These are phyloP conservation scores for Acromyrmex charruanus DNA, from an alignment of 1,140 invertebrate species.

Conservation along the genomic window DNA sequence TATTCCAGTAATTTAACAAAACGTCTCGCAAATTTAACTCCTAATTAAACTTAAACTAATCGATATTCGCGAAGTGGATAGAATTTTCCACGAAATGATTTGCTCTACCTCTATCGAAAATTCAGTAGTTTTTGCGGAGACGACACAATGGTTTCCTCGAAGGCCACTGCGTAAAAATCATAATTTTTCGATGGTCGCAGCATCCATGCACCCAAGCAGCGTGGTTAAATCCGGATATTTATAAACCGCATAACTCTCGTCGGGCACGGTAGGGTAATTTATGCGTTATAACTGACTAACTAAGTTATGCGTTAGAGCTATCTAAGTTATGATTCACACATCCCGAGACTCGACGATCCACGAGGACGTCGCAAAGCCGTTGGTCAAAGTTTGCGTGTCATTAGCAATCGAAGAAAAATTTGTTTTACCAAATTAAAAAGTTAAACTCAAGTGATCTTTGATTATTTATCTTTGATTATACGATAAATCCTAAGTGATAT, in stretches of 20 bases:
- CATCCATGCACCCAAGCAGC: background rate
- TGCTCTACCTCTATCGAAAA: background rate
- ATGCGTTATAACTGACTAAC: constrained; percentile 32
- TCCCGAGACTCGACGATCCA: background rate
- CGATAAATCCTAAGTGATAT: too few relatives aligned
- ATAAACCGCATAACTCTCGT: constrained; percentile 61
- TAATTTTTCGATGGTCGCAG: constrained; percentile 20
- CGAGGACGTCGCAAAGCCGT: background rate
- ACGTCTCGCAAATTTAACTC: background rate
- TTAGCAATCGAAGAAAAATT: background rate
- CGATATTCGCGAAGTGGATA: background rate
- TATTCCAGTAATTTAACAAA: background rate
- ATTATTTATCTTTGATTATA: too few relatives aligned
- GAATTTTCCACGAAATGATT: background rate
- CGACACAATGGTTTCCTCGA: too few relatives aligned
- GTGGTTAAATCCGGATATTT: constrained; percentile 55
- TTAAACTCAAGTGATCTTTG: too few relatives aligned
- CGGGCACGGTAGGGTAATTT: constrained; percentile 26
- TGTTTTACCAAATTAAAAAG: too few relatives aligned
- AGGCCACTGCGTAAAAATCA: background rate
- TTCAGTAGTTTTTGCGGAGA: background rate
- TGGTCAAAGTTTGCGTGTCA: constrained; percentile 2
- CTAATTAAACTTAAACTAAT: background rate
- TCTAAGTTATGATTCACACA: constrained; percentile 42
- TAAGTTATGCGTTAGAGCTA: constrained; percentile 40